Base-by-base conservation (phyloP, 2,113 vertebrate species). In the Ascaphus truei region DNA sequence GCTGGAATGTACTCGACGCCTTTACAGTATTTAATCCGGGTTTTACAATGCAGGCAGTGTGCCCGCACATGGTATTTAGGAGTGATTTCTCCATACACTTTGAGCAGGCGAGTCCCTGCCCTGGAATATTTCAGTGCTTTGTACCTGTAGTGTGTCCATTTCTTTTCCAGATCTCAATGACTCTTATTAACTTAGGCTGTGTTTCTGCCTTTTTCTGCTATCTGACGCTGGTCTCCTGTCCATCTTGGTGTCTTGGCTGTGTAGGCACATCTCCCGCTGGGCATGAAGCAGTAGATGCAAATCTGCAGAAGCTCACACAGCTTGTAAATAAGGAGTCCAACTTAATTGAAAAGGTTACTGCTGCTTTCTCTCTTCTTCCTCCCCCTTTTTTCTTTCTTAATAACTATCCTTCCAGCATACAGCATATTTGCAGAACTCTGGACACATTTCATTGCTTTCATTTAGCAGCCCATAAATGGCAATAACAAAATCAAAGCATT, bases 281-380 rank as follows among this genome's bases (percentile, higher is more conserved):
- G 87, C 93, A 94, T 84, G 93, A 98, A 79, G 85, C 79, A 39
- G 84, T 94, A 86, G 97, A 98, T 81, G 95, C 94, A 82, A 98
- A 99, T 88, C 92, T 99, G 41, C 95, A 95, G 92, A 99, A 98
- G 93, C 92, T 99, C 86, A 98, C 96, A 72, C 96, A 99, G 68
- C 97, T 98, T 91, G 96, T 99, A 92, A 98, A 98, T 91, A 98
- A 98, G 92, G 97, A 99, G 77, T 98, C 96, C 92, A 99, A 95
- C 91, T 88, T 99, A 81, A 99, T 99, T 88, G 96, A 98, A 89
- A 99, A 99, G 96, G 97, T 99, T 83, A 85, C 77, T 76, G 78
- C 81, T 76, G 62, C 71, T 86, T 88, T 83, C 57, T 86, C 50
- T 79, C 72, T 79, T 41, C 58, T 81, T 85, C 67, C 79, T 52